Base-by-base conservation (phyloP, 2,888 invertebrate genomes). In the Conistra vaccinii region DNA sequence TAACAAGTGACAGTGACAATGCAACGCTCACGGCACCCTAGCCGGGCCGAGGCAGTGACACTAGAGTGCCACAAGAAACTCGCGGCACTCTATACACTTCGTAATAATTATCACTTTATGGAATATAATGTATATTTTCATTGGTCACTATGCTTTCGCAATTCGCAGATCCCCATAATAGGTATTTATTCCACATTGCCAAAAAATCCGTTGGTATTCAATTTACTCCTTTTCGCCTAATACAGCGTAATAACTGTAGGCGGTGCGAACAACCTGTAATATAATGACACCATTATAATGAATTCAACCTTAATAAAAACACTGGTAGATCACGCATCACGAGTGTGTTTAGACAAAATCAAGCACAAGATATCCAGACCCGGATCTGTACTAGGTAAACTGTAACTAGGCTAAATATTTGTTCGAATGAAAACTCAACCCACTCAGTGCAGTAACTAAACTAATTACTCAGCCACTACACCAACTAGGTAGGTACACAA, bases 231-330 rank as follows among this genome's bases (percentile, higher is more conserved):
- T 88, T 65, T 89, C 88, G 7, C 92, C 88, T 60, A 95, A 83
- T 23, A 95, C 92, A 3, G 95, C 95, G 62, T 94, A 95, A 74
- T 91, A 94, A 78, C 94, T 95, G 80, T 95, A 95, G 2, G 95
- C 95, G 9, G 94, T 85, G 20, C 94, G 92, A 9, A 95, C 83
- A 14, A 95, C 91, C 95, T 95, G 93, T 17, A 92, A 93, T 71
- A 63, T 76, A 81, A 69, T 62, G 29, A 57, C 14, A 57, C 7
- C 14, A 29, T 17, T 17, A 55, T 32, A 32, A 42, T 20, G 10
- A 45, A n/a, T 66, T 58, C 3, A 29, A 57, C 55, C 6, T 14
- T 29, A 26, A 26, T 14, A 29, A 17, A 55, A 29, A 9, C 57
- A 17, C 55, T 55, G 26, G 3, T 2, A 5, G 5, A n/a, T 26